Evolutionary conservation across 2,888 invertebrate species (phyloP), one percentile per base, ranked within the genome.

Genomic region (Pseudolycoriella hygida): DNA sequence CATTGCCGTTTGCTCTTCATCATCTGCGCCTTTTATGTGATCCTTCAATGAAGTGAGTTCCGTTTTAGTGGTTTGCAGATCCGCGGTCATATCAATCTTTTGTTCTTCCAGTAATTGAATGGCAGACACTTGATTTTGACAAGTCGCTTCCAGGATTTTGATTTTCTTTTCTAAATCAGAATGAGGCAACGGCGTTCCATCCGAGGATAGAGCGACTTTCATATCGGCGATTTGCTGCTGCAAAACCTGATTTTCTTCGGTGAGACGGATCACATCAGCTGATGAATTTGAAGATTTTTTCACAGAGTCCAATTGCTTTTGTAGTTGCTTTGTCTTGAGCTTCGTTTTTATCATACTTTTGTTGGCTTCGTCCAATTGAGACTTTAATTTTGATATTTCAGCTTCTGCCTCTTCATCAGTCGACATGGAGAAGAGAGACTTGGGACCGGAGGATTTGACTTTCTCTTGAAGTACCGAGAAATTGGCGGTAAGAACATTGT

Each of bases 181-280:
- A 15, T 43, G 34, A 20, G 18, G 37, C 34, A 15, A 19, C 32
- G 19, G 3, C 14, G 20, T 15, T n/a, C 15, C 12, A 25, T 37
- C 32, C 12, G 32, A 31, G 5, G 85, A 83, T 58, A 90, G 74
- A 67, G 87, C 86, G 63, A 88, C 87, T 66, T 88, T 87, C 51
- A 92, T 65, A 59, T 87, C 84, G 12, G 82, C 80, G 49, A 92
- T 75, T 68, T 77, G 79, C 54, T 84, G 80, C 50, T 77, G 76
- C 43, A 81, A 63, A 51, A 72, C 69, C 50, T 73, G 71, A 52
- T 77, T 69, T 55, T 76, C 76, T 48, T 70, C 70, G 56, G 70
- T 71, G 42, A 84, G 62, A 53, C 71, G 72, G 1, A 77, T 70
- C 47, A 83, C 68, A 60, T 82, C 77, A 34, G 74, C 73, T 60